These are phyloP conservation scores for Dasypogon diadema DNA, from an alignment of 2,888 invertebrate species.

Conservation along the genomic window DNA sequence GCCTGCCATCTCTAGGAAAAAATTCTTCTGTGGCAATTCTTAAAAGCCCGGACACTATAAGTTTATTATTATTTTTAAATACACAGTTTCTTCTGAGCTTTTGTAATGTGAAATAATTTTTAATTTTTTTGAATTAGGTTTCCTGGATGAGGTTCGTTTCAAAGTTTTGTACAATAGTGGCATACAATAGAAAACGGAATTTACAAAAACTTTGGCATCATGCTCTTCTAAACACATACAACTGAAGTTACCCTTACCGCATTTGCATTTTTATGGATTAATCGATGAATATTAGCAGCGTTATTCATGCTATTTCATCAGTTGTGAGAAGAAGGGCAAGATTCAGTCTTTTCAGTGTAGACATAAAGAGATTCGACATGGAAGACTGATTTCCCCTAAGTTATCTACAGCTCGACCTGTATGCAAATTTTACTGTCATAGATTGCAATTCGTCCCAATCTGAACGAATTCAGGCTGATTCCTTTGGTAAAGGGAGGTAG, in stretches of 20 bases:
- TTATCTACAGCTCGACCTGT: constrained; percentile 32
- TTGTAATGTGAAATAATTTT: too few relatives aligned
- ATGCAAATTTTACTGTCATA: constrained; percentile 49
- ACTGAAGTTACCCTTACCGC: constrained; percentile 26
- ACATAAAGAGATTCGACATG: constrained; percentile 47
- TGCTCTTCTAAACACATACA: too few relatives aligned
- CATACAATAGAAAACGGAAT: too few relatives aligned
- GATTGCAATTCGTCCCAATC: constrained; percentile 40
- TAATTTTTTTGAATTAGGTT: too few relatives aligned
- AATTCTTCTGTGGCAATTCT: too few relatives aligned
- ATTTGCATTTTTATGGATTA: constrained; percentile 55
- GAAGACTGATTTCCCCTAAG: constrained; percentile 34
- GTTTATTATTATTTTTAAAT: too few relatives aligned
- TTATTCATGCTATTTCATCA: constrained; percentile 46
- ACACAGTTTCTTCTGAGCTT: too few relatives aligned
- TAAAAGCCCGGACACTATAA: too few relatives aligned
- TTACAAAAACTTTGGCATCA: too few relatives aligned
- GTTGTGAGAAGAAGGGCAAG: constrained; percentile 29
- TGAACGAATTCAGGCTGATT: constrained; percentile 18
- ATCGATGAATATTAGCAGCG: constrained; percentile 54
- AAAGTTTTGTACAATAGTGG: too few relatives aligned
- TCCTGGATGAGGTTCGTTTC: too few relatives aligned
- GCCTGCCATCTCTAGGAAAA: too few relatives aligned
- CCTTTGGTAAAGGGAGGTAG: background rate
- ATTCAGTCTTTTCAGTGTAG: background rate